Evolutionary conservation across 2,113 vertebrate species (phyloP).

Genomic region (Eudorcas thomsonii): DNA sequence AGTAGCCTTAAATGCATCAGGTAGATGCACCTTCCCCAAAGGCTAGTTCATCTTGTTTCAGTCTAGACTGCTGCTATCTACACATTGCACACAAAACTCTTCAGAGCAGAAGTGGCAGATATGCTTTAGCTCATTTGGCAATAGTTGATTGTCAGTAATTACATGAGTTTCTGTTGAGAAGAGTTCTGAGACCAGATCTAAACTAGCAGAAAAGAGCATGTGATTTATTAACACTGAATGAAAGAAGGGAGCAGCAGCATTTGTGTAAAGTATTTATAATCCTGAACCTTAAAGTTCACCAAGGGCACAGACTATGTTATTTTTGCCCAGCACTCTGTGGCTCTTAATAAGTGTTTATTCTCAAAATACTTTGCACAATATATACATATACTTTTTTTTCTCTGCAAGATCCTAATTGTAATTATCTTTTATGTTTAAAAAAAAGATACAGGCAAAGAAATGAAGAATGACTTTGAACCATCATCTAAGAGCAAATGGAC

Average conservation of each 20-base stretch:
- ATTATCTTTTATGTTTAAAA: not conserved
- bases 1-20: not conserved
- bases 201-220: not conserved
- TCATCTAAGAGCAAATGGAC: not conserved
- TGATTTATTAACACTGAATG: not conserved
- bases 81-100: not conserved
- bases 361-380: not conserved
- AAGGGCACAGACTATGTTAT: not conserved
- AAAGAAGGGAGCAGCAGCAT: not conserved
- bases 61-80: not conserved
- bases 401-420: not conserved
- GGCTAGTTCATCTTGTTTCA: not conserved
- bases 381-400: not conserved
- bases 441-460: not conserved
- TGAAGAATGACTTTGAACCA: not conserved
- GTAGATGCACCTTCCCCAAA: not conserved
- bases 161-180: not conserved
- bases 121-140: constrained; percentile 12
- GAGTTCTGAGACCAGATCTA: not conserved
- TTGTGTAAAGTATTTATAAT: not conserved
- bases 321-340: not conserved
- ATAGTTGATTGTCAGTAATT: constrained; percentile 11
- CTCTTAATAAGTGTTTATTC: constrained; percentile 19
- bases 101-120: not conserved
- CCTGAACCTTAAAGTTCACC: constrained; percentile 18